A percentile compares a stretch with the other conserved stretches of the same genome.
Conservation (phyloP, 2,888 invertebrate genomes). For the Mythimna impura region DNA sequence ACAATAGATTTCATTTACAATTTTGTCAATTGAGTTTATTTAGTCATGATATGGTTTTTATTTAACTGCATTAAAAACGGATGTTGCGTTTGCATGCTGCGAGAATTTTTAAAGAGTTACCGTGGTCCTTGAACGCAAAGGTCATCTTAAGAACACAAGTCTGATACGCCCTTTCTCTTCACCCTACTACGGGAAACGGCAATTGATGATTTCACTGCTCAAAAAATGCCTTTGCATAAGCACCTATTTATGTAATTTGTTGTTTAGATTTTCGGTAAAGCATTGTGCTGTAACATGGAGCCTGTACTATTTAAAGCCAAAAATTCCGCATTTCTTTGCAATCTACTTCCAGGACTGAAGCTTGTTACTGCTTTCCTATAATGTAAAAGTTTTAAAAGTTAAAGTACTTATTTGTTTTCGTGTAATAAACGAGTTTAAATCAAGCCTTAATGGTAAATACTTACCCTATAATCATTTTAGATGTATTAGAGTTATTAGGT, state of each 20-base stretch:
- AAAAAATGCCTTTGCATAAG: neutral
- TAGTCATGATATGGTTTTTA: neutral
- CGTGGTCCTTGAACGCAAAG: too few relatives aligned
- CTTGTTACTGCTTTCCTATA: conserved; percentile 33
- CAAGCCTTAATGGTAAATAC: conserved; percentile 17
- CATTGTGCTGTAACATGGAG: conserved; percentile 62
- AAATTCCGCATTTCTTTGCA: conserved; percentile 40
- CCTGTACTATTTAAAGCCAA: conserved; percentile 52
- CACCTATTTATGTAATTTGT: conserved; percentile 49
- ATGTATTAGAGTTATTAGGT: neutral
- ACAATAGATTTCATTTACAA: conserved; percentile 4
- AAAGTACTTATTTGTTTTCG: conserved; percentile 13
- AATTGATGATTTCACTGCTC: too few relatives aligned
- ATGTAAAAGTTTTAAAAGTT: conserved; percentile 36
- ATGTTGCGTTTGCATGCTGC: too few relatives aligned
- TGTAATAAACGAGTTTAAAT: neutral
- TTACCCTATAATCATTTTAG: neutral
- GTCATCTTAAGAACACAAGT: too few relatives aligned
- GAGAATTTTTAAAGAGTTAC: too few relatives aligned
- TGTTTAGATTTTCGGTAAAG: conserved; percentile 47
- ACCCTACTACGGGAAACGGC: too few relatives aligned
- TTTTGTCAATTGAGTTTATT: neutral
- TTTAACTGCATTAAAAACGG: neutral
- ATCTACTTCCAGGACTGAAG: conserved; percentile 18
- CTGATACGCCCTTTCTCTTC: too few relatives aligned